Percentiles rank a stretch among this genome's conserved stretches.
These are phyloP conservation scores for Holothuria leucospilota DNA, from an alignment of 53 echinoderm and acorn worm species.

Conservation along the genomic window DNA sequence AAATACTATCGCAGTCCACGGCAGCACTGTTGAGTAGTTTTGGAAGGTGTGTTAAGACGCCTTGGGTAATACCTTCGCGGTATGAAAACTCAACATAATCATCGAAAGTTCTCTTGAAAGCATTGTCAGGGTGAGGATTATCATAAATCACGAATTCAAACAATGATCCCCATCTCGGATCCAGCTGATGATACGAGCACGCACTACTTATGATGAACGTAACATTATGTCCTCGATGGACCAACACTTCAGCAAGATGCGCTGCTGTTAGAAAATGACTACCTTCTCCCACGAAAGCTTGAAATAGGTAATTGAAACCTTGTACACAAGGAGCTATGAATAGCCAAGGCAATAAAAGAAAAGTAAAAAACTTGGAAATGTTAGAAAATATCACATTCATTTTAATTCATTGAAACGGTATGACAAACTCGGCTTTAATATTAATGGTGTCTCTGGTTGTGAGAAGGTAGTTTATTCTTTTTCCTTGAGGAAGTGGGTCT, in stretches of 20 bases:
- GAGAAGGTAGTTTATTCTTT: too few species aligned
- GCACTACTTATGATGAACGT: conserved; percentile 60
- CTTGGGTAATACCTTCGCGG: background rate
- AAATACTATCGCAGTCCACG: conserved; percentile 59
- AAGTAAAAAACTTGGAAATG: too few species aligned
- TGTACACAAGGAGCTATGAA: too few species aligned
- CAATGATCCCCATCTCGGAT: conserved; percentile 27
- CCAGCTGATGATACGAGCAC: conserved; percentile 30
- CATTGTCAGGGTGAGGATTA: conserved; percentile 48
- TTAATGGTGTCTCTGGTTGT: too few species aligned
- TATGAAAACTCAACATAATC: conserved; percentile 29
- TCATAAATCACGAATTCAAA: conserved; percentile 59
- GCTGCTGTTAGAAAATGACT: conserved; percentile 61
- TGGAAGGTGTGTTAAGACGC: background rate
- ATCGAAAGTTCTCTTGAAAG: conserved; percentile 9
- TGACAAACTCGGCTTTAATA: too few species aligned
- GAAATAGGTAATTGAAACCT: conserved; percentile 6
- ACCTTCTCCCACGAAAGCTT: conserved; percentile 45
- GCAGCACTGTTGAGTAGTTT: background rate
- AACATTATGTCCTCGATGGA: conserved; percentile 48
- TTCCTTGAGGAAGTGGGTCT: too few species aligned
- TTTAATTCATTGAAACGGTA: too few species aligned
- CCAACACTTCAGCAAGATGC: conserved; percentile 47
- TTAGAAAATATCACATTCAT: too few species aligned
- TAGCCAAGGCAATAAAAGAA: too few species aligned